phyloP scores from a whole-genome alignment of 2,797 vertebrate genomes.

The Anabacerthia variegaticeps region DNA sequence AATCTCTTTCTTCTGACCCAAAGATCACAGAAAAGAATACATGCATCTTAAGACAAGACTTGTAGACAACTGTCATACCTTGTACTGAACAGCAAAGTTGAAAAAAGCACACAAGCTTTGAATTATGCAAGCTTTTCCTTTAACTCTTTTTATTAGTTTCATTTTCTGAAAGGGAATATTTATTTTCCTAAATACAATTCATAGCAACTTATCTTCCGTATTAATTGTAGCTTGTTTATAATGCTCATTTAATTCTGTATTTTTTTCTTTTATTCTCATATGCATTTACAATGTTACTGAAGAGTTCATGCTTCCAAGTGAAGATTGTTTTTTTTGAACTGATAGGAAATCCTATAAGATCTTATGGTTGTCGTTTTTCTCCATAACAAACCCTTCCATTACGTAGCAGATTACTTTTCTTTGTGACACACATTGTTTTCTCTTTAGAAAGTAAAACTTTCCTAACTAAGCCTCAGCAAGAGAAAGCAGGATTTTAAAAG shows the following conservation, averaged over 20 bases:
- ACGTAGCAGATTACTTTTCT: neutral
- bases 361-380: neutral
- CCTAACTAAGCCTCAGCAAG: slow-evolving; percentile 4
- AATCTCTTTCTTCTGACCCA: neutral
- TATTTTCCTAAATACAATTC: neutral
- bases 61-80: neutral
- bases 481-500: slow-evolving; percentile 15
- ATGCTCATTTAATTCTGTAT: neutral
- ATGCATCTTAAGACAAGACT: neutral
- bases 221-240: neutral
- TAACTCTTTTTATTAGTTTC: neutral
- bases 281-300: neutral
- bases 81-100: neutral
- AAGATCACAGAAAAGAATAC: neutral
- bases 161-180: neutral
- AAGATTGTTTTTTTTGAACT: neutral
- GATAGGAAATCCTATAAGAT: neutral
- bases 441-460: slow-evolving; percentile 44
- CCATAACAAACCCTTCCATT: slow-evolving; percentile 23
- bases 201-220: neutral
- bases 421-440: neutral
- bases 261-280: neutral
- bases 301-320: neutral
- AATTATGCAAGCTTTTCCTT: neutral
- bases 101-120: neutral